A percentile compares a stretch with the other conserved stretches of the same genome.
Conservation (phyloP, 2,888 invertebrate species). For the Lithophane leautieri region DNA sequence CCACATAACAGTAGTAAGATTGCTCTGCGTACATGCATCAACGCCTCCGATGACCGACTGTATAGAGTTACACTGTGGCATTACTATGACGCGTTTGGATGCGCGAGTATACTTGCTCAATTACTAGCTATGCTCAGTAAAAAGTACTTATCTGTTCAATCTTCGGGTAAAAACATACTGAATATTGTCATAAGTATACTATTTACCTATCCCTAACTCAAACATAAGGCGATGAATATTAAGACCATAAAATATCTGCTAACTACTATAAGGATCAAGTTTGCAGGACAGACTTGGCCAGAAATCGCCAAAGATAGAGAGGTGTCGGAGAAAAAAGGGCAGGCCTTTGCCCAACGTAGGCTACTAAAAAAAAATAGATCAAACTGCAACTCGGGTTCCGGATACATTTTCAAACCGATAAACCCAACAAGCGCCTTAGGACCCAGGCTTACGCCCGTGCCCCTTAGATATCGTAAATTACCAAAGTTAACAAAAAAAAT, state of each 20-base stretch:
- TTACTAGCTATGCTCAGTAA: background rate
- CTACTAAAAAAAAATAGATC: background rate
- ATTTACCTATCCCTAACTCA: too few species aligned
- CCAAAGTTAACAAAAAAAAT: constrained; percentile 44
- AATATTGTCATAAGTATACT: too few species aligned
- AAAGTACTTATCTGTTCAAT: background rate
- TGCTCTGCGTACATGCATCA: constrained; percentile 16
- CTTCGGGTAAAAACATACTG: too few species aligned
- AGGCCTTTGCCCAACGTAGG: background rate
- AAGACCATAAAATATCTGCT: background rate
- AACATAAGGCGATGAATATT: background rate
- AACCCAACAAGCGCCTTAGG: background rate
- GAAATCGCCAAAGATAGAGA: background rate
- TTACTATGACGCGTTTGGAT: constrained; percentile 52
- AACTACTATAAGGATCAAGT: background rate
- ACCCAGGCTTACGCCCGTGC: constrained; percentile 5
- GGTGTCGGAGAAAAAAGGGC: background rate
- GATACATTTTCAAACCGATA: background rate
- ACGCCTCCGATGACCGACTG: constrained; percentile 23
- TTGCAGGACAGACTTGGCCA: background rate
- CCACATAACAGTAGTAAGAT: too few species aligned
- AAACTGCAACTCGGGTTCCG: background rate
- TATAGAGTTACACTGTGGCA: constrained; percentile 30
- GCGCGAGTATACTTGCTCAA: constrained; percentile 45
- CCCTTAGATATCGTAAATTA: constrained; percentile 36